These are phyloP conservation scores for Dryobates pubescens DNA, from an alignment of 2,797 vertebrate species.

Conservation along the genomic window DNA sequence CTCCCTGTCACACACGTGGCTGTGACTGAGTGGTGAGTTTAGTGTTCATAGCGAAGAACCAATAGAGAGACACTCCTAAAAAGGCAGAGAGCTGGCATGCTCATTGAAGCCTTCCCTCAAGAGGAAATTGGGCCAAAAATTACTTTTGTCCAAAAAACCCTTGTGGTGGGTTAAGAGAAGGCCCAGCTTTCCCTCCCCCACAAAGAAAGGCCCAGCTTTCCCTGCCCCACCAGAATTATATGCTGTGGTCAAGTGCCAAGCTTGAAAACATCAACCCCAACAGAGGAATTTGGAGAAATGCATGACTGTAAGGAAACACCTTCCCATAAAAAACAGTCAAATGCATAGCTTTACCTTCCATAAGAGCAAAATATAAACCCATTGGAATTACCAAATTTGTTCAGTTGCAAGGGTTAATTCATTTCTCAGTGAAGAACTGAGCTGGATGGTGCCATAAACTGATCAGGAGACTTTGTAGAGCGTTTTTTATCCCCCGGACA, in stretches of 20 bases:
- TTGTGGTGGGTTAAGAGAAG: no score
- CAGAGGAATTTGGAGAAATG: neutral
- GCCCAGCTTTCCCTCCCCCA: no score
- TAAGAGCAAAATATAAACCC: neutral
- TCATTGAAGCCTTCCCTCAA: neutral
- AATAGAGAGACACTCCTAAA: neutral
- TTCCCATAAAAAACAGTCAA: neutral
- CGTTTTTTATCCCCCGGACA: fast-evolving
- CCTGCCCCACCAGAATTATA: neutral
- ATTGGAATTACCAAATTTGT: neutral
- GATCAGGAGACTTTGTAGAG: neutral
- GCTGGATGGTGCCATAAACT: neutral
- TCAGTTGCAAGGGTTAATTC: neutral
- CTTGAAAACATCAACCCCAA: neutral
- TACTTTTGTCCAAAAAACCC: neutral
- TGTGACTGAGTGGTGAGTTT: neutral
- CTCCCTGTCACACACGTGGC: neutral
- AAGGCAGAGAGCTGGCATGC: fast-evolving
- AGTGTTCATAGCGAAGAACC: neutral
- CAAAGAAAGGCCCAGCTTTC: no score
- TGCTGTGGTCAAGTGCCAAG: neutral
- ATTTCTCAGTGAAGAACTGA: neutral
- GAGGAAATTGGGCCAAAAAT: neutral
- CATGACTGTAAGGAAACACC: neutral
- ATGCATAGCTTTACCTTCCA: neutral